Evolutionary conservation across 2,888 invertebrate genomes (phyloP), one percentile per base, ranked within the genome.

Genomic region (Torymus tubicola): DNA sequence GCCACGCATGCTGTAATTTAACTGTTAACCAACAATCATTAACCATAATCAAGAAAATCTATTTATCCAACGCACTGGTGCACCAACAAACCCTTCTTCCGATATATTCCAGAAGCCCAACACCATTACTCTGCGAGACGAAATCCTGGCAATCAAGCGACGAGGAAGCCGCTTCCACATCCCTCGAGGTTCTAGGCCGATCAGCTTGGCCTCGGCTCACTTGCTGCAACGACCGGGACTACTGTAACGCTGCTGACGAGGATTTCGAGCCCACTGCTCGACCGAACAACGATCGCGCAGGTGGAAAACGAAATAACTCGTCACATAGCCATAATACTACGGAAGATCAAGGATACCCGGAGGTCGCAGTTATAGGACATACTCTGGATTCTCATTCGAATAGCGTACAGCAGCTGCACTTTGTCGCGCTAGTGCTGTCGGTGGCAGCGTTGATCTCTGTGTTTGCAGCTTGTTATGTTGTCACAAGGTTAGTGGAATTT

Each of bases 391-490:
- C 8, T 1, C 42, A 42, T 8, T 8, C 42, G 42, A 42, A 24
- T 13, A 55, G 16, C 12, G n/a, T 78, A 1, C 84, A 84, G 57
- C 84, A 85, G 50, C 82, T 88, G 1, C 87, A 87, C 82, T 74
- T 88, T 4, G 88, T 88, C 14, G 87, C 85, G 18, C 55, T 88
- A 52, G 80, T 87, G 24, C 81, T 88, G 61, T 86, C 88, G 61
- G 78, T 88, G 57, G 87, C 88, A 8, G 87, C 88, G 0, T 81
- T 88, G 57, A 85, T 87, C 69, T 88, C 88, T 50, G 88, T 88
- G 13, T 84, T 88, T 52, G 88, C 86, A 13, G 88, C 88, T 11
- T 88, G 87, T 81, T 88, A 88, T 86, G 88, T 88, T 72, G 86
- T 88, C 81, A 88, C 87, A 58, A 88, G 88, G 87, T 88, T 21